Conservation (phyloP, 2,113 vertebrate genomes). For the Butastur rufipennis region DNA sequence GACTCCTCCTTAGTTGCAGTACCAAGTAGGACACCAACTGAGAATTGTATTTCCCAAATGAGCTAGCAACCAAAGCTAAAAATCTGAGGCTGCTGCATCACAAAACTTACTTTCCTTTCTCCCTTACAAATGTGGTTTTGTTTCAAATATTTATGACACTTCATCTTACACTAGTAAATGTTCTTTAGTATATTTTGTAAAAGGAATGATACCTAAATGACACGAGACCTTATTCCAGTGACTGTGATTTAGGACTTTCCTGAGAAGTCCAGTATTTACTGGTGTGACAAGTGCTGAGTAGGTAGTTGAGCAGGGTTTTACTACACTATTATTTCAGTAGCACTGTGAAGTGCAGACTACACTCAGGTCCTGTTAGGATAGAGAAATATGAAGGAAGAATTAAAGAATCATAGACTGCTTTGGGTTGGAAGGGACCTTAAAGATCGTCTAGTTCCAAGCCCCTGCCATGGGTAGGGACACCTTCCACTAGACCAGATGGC, state of each 20-base stretch:
- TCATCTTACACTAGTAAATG: neutral
- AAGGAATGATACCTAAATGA: neutral
- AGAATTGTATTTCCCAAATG: neutral
- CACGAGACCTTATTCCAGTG: neutral
- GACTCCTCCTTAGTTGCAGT: neutral
- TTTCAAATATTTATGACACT: neutral
- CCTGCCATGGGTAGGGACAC: too few relatives aligned
- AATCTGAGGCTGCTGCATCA: neutral
- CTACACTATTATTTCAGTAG: neutral
- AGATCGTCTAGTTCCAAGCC: too few relatives aligned
- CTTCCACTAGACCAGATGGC: too few relatives aligned
- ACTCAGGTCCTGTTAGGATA: neutral
- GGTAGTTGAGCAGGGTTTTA: neutral
- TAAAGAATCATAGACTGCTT: neutral
- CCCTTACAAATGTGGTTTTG: neutral
- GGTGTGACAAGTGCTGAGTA: neutral
- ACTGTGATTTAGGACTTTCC: neutral
- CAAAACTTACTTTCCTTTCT: neutral
- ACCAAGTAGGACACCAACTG: neutral
- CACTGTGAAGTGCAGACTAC: neutral
- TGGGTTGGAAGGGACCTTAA: too few relatives aligned
- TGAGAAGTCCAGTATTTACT: neutral
- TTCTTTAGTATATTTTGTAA: neutral
- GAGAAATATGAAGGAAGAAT: neutral
- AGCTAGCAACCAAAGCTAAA: neutral